Evolutionary conservation across 2,113 vertebrate species (phyloP), one percentile per base, ranked within the genome.

Genomic region (Megaptera novaeangliae): DNA sequence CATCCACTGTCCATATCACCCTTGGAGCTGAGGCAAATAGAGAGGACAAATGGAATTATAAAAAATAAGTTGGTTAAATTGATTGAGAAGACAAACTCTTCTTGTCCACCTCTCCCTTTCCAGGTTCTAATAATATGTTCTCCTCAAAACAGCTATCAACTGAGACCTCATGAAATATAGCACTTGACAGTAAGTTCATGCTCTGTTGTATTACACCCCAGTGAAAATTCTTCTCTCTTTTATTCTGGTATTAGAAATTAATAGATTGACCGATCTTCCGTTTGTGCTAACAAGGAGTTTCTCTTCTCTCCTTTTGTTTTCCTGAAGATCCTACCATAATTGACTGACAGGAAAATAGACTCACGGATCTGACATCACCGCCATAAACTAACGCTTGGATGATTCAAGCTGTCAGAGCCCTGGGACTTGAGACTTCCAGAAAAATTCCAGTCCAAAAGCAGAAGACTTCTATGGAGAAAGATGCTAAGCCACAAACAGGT

Each of bases 291-390:
- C 34, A 92, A 71, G 44, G 85, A 7, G 59, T 69, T 95, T 85
- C 41, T 90, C 0, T 31, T 57, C 44, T 91, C 31, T 55, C 17
- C 12, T 86, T 9, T 61, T 71, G 13, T 86, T 86, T 92, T 61
- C 72, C 61, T 94, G 66, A 87, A 77, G 68, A 88, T 59, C 15
- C 41, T 77, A 21, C 59, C 66, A n/a, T 91, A 64, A 55, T 44
- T 85, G 64, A 46, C 77, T 69, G 31, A 80, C 39, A 87, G 91
- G 44, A 97, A 96, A 97, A 80, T 57, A 90, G 63, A 92, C 44
- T 92, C 36, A 49, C 20, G 25, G 14, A 41, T 78, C 52, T 90
- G 90, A 88, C 29, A 44, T 74, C 57, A 80, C 49, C n/a, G 61
- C 64, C n/a, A 25, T 83, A 87, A 93, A 78, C 27, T 77, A 78